Evolutionary conservation across 1,140 invertebrate species (phyloP).

Genomic region (Riptortus pedestris): DNA sequence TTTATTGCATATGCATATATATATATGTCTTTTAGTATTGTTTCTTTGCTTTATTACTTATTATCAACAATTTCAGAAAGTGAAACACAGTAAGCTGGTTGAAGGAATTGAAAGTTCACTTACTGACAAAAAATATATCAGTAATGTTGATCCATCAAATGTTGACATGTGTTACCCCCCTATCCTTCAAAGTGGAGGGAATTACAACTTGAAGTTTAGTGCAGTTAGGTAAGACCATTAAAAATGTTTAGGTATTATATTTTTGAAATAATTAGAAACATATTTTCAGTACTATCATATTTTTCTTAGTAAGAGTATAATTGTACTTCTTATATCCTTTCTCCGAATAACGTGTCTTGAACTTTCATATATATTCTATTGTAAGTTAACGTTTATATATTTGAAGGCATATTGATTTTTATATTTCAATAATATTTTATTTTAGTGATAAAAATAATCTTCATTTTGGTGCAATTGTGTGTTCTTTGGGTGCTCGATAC

Average conservation of each 20-base stretch:
- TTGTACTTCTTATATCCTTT: too few species aligned
- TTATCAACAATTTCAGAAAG: slow-evolving; percentile 55
- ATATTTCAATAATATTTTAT: slow-evolving; percentile 1
- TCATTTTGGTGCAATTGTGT: slow-evolving; percentile 94
- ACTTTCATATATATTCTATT: neutral
- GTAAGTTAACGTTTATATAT: neutral
- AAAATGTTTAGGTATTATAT: neutral
- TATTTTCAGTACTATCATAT: too few species aligned
- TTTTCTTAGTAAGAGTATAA: too few species aligned
- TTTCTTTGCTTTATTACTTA: neutral
- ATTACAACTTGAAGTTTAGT: slow-evolving; percentile 95
- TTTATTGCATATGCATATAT: neutral
- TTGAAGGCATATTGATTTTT: too few species aligned
- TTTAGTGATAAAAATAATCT: slow-evolving; percentile 84
- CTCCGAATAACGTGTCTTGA: too few species aligned
- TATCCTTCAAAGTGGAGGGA: slow-evolving; percentile 96
- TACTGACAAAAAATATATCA: slow-evolving; percentile 86
- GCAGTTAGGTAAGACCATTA: slow-evolving; percentile 51
- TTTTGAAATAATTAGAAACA: too few species aligned
- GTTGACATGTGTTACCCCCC: slow-evolving; percentile 97
- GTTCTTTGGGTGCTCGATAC: slow-evolving; percentile 86
- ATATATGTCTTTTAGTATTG: slow-evolving; percentile 11
- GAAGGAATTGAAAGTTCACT: slow-evolving; percentile 88
- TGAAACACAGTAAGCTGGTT: slow-evolving; percentile 84
- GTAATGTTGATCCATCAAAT: slow-evolving; percentile 70